Evolutionary conservation across 2,797 vertebrate species (phyloP), one percentile per base, ranked within the genome.

Genomic region (Discoglossus pictus): DNA sequence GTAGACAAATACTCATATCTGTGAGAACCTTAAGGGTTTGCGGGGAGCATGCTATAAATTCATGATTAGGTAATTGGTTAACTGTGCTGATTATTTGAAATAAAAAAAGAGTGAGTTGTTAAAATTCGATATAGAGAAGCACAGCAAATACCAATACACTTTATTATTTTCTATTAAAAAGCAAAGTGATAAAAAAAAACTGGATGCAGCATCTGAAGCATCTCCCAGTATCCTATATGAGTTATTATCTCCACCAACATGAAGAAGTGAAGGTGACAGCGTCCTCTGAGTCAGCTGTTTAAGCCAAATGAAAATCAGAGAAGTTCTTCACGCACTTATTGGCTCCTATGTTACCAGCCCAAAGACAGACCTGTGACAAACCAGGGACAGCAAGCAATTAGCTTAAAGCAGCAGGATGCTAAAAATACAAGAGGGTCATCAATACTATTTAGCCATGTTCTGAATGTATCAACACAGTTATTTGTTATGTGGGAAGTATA

Each of bases 281-380:
- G 55, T 55, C 67, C 67, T 54, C 67, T 62, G 50, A 62, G 56
- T 62, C 67, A 62, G 42, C 67, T 69, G n/a, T 61, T 62, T 55
- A 21, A 47, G 10, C 16, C n/a, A 48, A 61, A 69, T 62, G 24
- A 69, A 46, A 69, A 61, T 62, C 58, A 55, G 27, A n/a, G n/a
- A 39, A 52, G 20, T 54, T 69, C 17, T 47, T 3, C 10, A n/a
- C 35, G 52, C 39, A 48, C 13, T 38, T 62, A 62, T 62, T 69
- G 51, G 23, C 25, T 36, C 38, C 36, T 54, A 16, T 46, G 15
- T 68, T 60, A 55, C 39, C 21, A 38, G 24, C 61, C 25, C 39
- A 61, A 38, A 61, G 40, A 31, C 15, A 47, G 31, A 55, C 39
- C 40, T 62, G 67, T 62, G 59, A 55, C 42, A 48, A 53, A 53